A percentile compares a stretch with the other conserved stretches of the same genome.
Conservation (phyloP, 2,888 invertebrate genomes). For the Catocala nupta region DNA sequence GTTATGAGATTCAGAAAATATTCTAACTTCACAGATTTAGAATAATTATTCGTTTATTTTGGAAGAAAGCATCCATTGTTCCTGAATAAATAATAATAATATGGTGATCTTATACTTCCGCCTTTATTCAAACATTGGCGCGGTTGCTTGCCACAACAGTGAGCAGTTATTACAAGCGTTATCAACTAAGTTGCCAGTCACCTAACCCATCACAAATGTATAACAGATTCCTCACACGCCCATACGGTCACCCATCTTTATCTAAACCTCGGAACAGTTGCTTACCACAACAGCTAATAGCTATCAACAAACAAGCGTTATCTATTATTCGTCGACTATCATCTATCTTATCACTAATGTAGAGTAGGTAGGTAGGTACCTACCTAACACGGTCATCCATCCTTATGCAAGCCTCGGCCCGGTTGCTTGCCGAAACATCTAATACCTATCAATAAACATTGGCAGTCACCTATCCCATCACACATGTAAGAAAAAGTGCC, state of each 20-base stretch:
- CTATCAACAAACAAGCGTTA: conserved; percentile 40
- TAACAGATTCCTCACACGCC: conserved; percentile 34
- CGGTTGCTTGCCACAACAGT: too few relatives aligned
- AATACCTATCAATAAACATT: conserved; percentile 13
- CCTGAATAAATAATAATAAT: too few relatives aligned
- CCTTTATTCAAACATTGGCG: too few relatives aligned
- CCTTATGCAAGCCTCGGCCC: too few relatives aligned
- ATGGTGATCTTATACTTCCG: too few relatives aligned
- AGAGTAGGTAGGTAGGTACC: conserved; percentile 37
- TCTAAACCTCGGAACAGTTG: conserved; percentile 14
- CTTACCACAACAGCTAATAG: conserved; percentile 10
- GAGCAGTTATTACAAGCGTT: too few relatives aligned
- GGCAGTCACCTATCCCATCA: conserved; percentile 39
- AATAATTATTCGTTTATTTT: too few relatives aligned
- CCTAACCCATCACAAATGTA: conserved; percentile 43
- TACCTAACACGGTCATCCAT: conserved; percentile 22
- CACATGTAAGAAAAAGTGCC: conserved; percentile 47
- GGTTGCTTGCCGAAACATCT: too few relatives aligned
- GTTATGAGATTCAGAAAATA: too few relatives aligned
- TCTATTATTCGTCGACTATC: conserved; percentile 29
- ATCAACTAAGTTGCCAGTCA: conserved; percentile 23
- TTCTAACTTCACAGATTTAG: too few relatives aligned
- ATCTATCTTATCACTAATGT: conserved; percentile 45
- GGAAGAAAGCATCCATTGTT: too few relatives aligned
- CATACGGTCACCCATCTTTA: conserved; percentile 16